A percentile compares a stretch with the other conserved stretches of the same genome.
These are phyloP conservation scores for Clivina fossor DNA, from an alignment of 2,888 invertebrate species.

Conservation along the genomic window DNA sequence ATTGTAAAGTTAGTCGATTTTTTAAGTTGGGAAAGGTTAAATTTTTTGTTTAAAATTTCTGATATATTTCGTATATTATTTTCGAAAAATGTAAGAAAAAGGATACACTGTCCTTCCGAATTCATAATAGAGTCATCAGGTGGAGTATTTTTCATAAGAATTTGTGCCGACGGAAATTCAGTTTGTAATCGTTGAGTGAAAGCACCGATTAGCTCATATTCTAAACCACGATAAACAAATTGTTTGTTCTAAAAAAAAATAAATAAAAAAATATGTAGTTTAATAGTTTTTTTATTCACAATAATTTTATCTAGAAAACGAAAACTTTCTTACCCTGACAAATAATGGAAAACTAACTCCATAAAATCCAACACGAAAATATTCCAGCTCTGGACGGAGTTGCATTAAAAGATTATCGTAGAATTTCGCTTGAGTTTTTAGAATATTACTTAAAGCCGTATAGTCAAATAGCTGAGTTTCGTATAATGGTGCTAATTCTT, in stretches of 20 bases:
- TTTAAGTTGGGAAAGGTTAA: no score
- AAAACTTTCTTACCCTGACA: conserved; percentile 81
- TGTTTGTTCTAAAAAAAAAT: conserved; percentile 76
- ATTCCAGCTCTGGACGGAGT: conserved; percentile 88
- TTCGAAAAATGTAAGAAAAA: no score
- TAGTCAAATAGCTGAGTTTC: conserved; percentile 87
- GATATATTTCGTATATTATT: no score
- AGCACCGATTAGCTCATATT: conserved; percentile 92
- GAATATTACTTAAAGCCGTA: conserved; percentile 78
- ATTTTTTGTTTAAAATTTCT: no score
- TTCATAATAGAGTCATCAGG: conserved; percentile 85
- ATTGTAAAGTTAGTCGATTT: no score
- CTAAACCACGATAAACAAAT: conserved; percentile 92
- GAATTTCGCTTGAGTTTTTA: conserved; percentile 86
- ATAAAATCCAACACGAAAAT: conserved; percentile 94
- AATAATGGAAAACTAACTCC: conserved; percentile 93
- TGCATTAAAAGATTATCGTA: conserved; percentile 88
- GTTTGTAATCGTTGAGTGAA: conserved; percentile 91
- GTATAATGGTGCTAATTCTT: conserved; percentile 84
- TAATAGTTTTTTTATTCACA: no score
- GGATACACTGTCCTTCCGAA: conserved; percentile 82
- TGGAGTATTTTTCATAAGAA: conserved; percentile 87
- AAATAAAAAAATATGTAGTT: no score
- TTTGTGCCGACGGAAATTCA: conserved; percentile 93
- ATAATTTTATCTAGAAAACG: neutral